phyloP scores from a whole-genome alignment of 2,888 invertebrate species.

The Eulithis testata region DNA sequence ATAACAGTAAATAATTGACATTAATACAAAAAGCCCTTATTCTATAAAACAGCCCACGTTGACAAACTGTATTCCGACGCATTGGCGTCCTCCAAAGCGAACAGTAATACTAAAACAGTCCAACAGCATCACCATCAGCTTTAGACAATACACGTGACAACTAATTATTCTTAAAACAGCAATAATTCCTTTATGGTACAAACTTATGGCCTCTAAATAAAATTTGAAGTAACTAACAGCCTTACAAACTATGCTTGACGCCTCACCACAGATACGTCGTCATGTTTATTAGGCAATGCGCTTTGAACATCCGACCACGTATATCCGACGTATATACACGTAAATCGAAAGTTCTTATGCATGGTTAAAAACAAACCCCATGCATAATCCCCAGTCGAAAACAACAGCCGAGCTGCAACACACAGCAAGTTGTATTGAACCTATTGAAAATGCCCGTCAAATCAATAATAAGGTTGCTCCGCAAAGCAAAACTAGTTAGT shows the following conservation, averaged over 20 bases:
- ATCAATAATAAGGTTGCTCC: slow-evolving; percentile 22
- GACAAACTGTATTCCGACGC: slow-evolving; percentile 14
- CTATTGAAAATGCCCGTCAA: slow-evolving; percentile 19
- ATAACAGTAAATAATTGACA: slow-evolving; percentile 5
- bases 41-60: slow-evolving; percentile 24
- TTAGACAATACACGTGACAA: slow-evolving; percentile 20
- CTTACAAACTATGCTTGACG: slow-evolving; percentile 23
- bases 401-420: slow-evolving; percentile 4
- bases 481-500: slow-evolving; percentile 27
- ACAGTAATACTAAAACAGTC: slow-evolving; percentile 19
- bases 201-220: slow-evolving; percentile 28
- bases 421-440: slow-evolving; percentile 15
- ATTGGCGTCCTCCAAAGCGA: slow-evolving; percentile 18
- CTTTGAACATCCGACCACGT: slow-evolving; percentile 3
- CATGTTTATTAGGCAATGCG: slow-evolving; percentile 21
- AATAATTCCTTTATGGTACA: slow-evolving; percentile 11
- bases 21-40: neutral
- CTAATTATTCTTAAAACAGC: slow-evolving; percentile 17
- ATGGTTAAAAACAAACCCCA: slow-evolving; percentile 1
- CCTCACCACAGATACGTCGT: slow-evolving; percentile 14
- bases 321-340: too few species aligned
- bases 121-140: slow-evolving; percentile 19
- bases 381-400: slow-evolving; percentile 13
- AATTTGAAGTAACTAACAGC: slow-evolving; percentile 22
- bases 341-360: neutral